A percentile compares a stretch with the other conserved stretches of the same genome.
Conservation (phyloP, 23 tunicate species). For the Clavelina lepadiformis region DNA sequence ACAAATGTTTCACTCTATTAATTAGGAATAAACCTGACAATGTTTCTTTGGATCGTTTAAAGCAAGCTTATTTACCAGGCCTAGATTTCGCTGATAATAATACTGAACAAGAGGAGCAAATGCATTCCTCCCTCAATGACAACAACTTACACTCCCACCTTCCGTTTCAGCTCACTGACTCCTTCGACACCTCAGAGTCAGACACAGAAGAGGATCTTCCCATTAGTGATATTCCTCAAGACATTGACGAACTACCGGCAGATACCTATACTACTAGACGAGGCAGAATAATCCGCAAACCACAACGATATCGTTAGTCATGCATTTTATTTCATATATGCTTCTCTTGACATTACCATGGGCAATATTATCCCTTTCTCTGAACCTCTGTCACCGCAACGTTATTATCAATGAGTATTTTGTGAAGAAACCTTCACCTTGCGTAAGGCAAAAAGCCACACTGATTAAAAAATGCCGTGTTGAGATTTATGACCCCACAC, state of each 20-base stretch:
- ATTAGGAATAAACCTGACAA: too few species aligned
- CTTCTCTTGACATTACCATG: background rate
- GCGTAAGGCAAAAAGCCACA: background rate
- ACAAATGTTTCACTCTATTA: too few species aligned
- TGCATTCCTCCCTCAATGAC: background rate
- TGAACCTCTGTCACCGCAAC: background rate
- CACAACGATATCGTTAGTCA: background rate
- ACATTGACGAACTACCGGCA: too few species aligned
- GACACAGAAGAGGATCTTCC: too few species aligned
- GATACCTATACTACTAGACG: background rate
- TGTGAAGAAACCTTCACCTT: background rate
- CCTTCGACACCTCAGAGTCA: too few species aligned
- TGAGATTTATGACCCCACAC: background rate
- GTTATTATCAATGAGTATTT: background rate
- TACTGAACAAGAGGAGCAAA: background rate
- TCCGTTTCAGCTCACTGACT: too few species aligned
- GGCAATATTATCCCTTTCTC: background rate
- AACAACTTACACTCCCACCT: background rate
- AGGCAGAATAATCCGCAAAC: background rate
- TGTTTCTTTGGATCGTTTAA: too few species aligned
- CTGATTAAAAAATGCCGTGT: background rate
- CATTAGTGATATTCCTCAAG: too few species aligned
- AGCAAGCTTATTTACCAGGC: too few species aligned
- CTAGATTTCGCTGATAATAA: too few species aligned
- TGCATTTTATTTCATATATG: background rate